phyloP scores from a whole-genome alignment of 53 echinoderm and acorn worm genomes.

The Patiria pectinifera region DNA sequence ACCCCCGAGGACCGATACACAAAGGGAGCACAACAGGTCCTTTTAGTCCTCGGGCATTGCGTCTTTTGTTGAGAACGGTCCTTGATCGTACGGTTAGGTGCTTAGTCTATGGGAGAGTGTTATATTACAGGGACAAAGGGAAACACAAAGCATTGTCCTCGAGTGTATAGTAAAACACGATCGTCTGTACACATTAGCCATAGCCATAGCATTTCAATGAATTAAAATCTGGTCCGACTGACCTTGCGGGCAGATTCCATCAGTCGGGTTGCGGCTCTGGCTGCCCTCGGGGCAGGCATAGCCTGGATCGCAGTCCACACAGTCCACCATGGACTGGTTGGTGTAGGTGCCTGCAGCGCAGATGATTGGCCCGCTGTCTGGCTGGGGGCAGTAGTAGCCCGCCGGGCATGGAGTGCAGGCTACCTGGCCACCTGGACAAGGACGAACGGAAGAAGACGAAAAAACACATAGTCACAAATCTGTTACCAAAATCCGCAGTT shows the following conservation, averaged over 20 bases:
- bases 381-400: conserved; percentile 89
- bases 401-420: conserved; percentile 91
- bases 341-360: conserved; percentile 93
- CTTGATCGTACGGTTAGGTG: too few species aligned
- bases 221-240: not conserved
- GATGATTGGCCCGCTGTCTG: conserved; percentile 81
- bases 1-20: too few species aligned
- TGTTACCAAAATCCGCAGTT: not conserved
- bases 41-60: too few species aligned
- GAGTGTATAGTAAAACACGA: too few species aligned
- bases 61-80: too few species aligned
- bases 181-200: too few species aligned
- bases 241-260: conserved; percentile 92
- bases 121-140: too few species aligned
- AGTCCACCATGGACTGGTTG: conserved; percentile 88
- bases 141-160: too few species aligned
- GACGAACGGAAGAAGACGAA: not conserved
- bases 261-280: conserved; percentile 78
- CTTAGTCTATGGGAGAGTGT: too few species aligned
- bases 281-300: conserved; percentile 93
- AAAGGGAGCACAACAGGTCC: too few species aligned
- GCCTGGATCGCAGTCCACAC: conserved; percentile 84
- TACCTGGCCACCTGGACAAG: conserved; percentile 66
- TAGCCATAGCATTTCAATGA: too few species aligned
- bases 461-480: not conserved